phyloP scores from a whole-genome alignment of 2,888 invertebrate species.

The Steinernema carpocapsae region DNA sequence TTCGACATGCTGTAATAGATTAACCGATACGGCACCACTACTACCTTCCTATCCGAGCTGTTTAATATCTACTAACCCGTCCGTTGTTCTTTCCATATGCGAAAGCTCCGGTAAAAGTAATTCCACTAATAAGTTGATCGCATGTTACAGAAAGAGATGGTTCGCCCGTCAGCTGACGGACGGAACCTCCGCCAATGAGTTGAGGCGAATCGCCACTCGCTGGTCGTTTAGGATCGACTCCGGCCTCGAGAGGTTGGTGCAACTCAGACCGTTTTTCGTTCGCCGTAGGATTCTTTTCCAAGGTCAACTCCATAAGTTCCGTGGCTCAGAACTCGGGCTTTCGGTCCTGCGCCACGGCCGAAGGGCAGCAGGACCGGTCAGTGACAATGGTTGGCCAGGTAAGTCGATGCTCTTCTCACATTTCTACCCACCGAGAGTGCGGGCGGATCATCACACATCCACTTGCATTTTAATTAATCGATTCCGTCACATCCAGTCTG shows the following conservation, averaged over 20 bases:
- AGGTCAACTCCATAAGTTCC: constrained; percentile 1
- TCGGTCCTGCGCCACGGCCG: constrained; percentile 33
- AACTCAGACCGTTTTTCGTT: not conserved
- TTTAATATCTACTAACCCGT: constrained; percentile 6
- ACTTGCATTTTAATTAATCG: not conserved
- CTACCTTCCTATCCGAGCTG: not conserved
- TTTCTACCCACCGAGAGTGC: not conserved
- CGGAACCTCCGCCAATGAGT: constrained; percentile 33
- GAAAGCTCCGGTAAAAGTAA: not conserved
- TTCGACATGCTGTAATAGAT: too few species aligned
- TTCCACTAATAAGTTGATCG: not conserved
- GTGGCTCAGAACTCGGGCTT: not conserved
- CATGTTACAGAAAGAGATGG: constrained; percentile 32
- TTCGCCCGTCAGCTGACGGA: constrained; percentile 28
- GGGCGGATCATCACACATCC: not conserved
- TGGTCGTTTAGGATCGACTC: constrained; percentile 1
- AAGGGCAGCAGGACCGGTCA: constrained; percentile 35
- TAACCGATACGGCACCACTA: not conserved
- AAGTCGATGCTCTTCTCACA: constrained; percentile 4
- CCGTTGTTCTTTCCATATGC: not conserved
- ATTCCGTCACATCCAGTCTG: too few species aligned
- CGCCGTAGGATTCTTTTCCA: not conserved
- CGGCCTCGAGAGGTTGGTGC: constrained; percentile 13
- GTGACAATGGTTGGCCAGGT: constrained; percentile 12
- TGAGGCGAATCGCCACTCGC: constrained; percentile 17